These are phyloP conservation scores for Cyprinella venusta DNA, from an alignment of 2,797 vertebrate genomes.

Conservation along the genomic window DNA sequence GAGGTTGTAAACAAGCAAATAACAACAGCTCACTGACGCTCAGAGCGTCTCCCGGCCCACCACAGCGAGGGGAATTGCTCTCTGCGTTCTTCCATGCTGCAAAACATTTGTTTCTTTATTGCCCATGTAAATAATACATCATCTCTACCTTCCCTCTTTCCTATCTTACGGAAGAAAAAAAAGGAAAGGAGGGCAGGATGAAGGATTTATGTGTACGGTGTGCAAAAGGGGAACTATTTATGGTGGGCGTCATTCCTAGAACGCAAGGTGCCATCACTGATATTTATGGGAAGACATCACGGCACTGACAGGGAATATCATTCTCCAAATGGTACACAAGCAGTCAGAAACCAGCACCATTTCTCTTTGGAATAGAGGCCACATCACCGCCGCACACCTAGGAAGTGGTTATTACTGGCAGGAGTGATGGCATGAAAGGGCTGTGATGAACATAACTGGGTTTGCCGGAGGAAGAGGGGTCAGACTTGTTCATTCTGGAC, in stretches of 20 bases:
- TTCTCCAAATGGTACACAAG: slow-evolving; percentile 79
- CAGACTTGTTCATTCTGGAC: slow-evolving; percentile 37
- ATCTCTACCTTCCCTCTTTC: slow-evolving; percentile 51
- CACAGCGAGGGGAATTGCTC: slow-evolving; percentile 60
- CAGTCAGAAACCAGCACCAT: slow-evolving; percentile 73
- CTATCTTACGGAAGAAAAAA: slow-evolving; percentile 19
- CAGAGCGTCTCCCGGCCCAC: slow-evolving; percentile 56
- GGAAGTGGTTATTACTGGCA: slow-evolving; percentile 76
- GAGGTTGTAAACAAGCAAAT: slow-evolving; percentile 84
- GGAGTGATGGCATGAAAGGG: slow-evolving; percentile 50
- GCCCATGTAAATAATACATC: slow-evolving; percentile 74
- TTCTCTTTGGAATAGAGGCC: slow-evolving; percentile 81
- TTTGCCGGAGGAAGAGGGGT: slow-evolving; percentile 31
- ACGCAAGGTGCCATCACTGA: slow-evolving; percentile 75
- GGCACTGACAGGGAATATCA: slow-evolving; percentile 75
- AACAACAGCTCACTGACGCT: slow-evolving; percentile 76
- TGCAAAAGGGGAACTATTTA: slow-evolving; percentile 78
- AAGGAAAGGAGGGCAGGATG: slow-evolving; percentile 53
- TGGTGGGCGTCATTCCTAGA: slow-evolving; percentile 79
- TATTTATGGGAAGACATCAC: slow-evolving; percentile 81
- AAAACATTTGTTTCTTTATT: slow-evolving; percentile 79
- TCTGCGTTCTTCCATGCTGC: slow-evolving; percentile 78
- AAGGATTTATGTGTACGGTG: slow-evolving; percentile 70
- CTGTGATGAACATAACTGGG: slow-evolving; percentile 43
- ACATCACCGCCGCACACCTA: slow-evolving; percentile 67